Base-by-base conservation (phyloP, 2,797 vertebrate genomes). In the Channa striata region DNA sequence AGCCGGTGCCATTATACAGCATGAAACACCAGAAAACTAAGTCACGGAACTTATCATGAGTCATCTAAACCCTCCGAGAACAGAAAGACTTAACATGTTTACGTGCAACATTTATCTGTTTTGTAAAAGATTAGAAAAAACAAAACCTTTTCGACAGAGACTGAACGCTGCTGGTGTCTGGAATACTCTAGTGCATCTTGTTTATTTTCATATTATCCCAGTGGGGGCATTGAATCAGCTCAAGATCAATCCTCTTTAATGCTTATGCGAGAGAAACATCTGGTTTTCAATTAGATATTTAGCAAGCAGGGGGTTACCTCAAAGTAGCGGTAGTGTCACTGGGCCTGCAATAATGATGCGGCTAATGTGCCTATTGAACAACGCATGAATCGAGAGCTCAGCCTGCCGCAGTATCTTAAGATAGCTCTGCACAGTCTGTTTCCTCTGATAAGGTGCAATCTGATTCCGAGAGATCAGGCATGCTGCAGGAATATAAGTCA, bases 361-460 rank as follows among this genome's bases (percentile, higher is more conserved):
- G 78, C 83, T 93, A 93, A 93, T 93, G 89, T 91, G 87, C 84
- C 90, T 81, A 88, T 90, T 59, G 79, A 88, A 60, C 80, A 39
- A 73, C 86, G 73, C 40, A 50, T 61, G 82, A 86, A 87, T 87
- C 64, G 80, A 86, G 82, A 87, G 89, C 88, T 83, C 81, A 89
- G 86, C 81, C 80, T 62, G 82, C 87, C 43, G 83, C 81, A 85
- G 78, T 87, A 87, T 89, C 87, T 90, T 82, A 86, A 89, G 81
- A 87, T 87, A 83, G 81, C 87, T 83, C 72, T 10, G 59, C 60
- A 50, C 78, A 70, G 82, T 72, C 93, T 93, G 93, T 77, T 89
- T 65, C 67, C 46, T 47, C 88, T 68, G 92, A 93, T 94, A 94
- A 94, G 92, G 86, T 61, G 51, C 83, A 84, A 91, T 93, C 91